phyloP scores from a whole-genome alignment of 2,113 vertebrate species.

The Leptobrachium leishanense region DNA sequence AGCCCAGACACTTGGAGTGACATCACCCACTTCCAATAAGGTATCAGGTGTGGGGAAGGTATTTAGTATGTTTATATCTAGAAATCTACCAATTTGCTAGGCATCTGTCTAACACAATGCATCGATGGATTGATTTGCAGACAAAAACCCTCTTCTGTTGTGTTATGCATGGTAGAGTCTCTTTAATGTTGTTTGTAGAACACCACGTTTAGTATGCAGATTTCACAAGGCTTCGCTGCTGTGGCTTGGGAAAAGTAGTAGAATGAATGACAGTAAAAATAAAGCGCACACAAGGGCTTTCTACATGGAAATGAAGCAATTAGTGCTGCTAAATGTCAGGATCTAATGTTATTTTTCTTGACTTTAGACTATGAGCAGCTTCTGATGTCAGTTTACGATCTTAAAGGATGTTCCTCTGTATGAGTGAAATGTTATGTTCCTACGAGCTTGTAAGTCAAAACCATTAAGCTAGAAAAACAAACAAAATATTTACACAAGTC shows the following conservation, averaged over 20 bases:
- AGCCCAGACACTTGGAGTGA: too few species aligned
- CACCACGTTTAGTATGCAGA: conserved; percentile 11
- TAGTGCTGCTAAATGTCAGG: conserved; percentile 37
- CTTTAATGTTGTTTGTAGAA: not conserved
- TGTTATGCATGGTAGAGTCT: not conserved
- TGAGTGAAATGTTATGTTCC: conserved; percentile 24
- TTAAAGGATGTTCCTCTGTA: conserved; percentile 6
- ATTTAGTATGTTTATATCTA: too few species aligned
- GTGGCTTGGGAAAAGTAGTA: conserved; percentile 1
- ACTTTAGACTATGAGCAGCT: conserved; percentile 30
- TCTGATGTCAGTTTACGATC: conserved; percentile 28
- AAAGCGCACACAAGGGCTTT: conserved; percentile 43
- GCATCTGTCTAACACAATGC: too few species aligned
- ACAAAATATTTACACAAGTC: conserved; percentile 13
- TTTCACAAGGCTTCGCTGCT: conserved; percentile 7
- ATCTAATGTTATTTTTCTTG: conserved; percentile 38
- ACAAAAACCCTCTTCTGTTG: too few species aligned
- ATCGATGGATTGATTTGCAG: too few species aligned
- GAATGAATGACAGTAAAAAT: conserved; percentile 46
- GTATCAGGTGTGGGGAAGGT: too few species aligned
- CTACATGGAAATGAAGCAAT: conserved; percentile 46
- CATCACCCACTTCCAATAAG: too few species aligned
- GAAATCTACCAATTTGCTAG: too few species aligned
- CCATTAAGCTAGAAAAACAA: conserved; percentile 32
- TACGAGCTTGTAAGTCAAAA: conserved; percentile 23